Evolutionary conservation across 2,888 invertebrate genomes (phyloP).

Genomic region (Craniophora ligustri): DNA sequence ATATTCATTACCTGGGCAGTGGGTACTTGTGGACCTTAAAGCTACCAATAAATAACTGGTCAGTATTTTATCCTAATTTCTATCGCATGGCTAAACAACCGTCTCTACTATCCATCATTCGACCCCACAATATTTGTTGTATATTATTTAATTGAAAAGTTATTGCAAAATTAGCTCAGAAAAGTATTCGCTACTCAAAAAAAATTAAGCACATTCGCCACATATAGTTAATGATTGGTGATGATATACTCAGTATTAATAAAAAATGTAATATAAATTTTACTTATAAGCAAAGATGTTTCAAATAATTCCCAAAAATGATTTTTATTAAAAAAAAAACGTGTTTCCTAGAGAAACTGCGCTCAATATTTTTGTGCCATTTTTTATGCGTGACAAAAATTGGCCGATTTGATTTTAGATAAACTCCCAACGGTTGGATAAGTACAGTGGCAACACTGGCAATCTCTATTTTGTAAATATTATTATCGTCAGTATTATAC

Average conservation of each 20-base stretch:
- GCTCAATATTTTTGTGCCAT: slow-evolving; percentile 57
- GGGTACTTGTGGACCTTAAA: no score
- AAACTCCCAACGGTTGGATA: slow-evolving; percentile 13
- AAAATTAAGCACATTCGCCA: slow-evolving; percentile 55
- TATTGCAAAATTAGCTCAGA: slow-evolving; percentile 60
- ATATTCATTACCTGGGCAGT: no score
- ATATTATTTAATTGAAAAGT: slow-evolving; percentile 27
- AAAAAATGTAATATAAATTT: slow-evolving; percentile 66
- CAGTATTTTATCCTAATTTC: no score
- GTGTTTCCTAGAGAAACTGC: slow-evolving; percentile 41
- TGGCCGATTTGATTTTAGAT: slow-evolving; percentile 18
- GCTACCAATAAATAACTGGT: no score
- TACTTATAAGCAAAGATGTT: slow-evolving; percentile 48
- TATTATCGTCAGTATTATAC: slow-evolving; percentile 47
- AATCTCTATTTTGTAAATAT: slow-evolving; percentile 41
- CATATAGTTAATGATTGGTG: slow-evolving; percentile 58
- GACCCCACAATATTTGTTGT: not conserved
- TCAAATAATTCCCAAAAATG: slow-evolving; percentile 26
- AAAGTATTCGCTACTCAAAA: slow-evolving; percentile 63
- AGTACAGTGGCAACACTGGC: slow-evolving; percentile 12
- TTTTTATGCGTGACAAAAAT: slow-evolving; percentile 17
- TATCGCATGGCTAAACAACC: no score
- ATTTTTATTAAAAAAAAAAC: slow-evolving; percentile 30
- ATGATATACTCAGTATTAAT: slow-evolving; percentile 76
- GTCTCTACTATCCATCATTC: no score